A percentile compares a stretch with the other conserved stretches of the same genome.
phyloP scores from a whole-genome alignment of 2,113 vertebrate species.

The Meriones unguiculatus region DNA sequence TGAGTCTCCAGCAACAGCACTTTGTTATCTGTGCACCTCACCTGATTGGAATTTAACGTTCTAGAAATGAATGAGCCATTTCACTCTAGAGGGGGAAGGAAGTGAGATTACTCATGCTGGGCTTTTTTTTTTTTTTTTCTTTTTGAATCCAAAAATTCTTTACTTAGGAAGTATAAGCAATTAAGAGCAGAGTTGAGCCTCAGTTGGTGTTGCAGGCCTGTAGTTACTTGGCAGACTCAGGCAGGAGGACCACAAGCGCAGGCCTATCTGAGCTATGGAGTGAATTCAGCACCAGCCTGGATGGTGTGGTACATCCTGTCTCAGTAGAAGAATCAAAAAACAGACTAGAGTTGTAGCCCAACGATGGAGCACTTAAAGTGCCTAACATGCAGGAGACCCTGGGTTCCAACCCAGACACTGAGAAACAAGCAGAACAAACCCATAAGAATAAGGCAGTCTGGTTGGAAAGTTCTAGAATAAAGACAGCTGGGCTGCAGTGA shows the following conservation, averaged over 20 bases:
- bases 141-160: constrained; percentile 54
- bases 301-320: neutral
- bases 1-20: neutral
- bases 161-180: constrained; percentile 2
- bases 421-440: neutral
- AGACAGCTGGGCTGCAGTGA: neutral
- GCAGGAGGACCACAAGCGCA: neutral
- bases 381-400: neutral
- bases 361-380: neutral
- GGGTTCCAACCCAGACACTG: neutral
- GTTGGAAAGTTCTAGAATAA: neutral
- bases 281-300: neutral
- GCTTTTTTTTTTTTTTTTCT: neutral
- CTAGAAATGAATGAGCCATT: constrained; percentile 63
- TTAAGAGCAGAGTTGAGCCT: neutral
- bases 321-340: neutral
- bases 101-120: constrained; percentile 63
- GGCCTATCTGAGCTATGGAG: neutral
- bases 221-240: neutral
- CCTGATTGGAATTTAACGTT: constrained; percentile 64
- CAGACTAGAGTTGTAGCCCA: too few relatives aligned
- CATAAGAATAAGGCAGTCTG: neutral
- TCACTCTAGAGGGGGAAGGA: neutral
- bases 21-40: constrained; percentile 57
- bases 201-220: neutral